Base-by-base conservation (phyloP, 2,113 vertebrate genomes). In the Narcine bancroftii region DNA sequence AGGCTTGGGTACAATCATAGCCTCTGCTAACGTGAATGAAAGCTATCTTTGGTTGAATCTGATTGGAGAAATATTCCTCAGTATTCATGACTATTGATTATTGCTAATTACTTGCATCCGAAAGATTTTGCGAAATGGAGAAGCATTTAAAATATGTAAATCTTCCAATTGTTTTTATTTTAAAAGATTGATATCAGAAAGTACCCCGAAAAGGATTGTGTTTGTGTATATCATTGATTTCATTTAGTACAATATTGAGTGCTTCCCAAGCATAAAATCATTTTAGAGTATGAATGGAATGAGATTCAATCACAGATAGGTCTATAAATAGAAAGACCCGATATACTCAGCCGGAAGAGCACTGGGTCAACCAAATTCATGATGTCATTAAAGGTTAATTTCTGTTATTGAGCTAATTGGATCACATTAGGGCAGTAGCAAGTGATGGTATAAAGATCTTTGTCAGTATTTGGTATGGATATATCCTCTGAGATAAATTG, bases 331-430 rank as follows among this genome's bases (percentile, higher is more conserved):
- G 81, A 85, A 36, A 56, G 33, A 85, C 19, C 66, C 66, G 5
- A 69, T 69, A 69, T 17, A 69, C 66, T 69, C 19, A 69, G 50
- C 81, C n/a, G 50, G 81, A 85, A 26, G 50, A 56, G 29, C 53
- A 60, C 77, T 60, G 81, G 26, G 81, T 33, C 81, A 85, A 60
- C 81, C 60, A n/a, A n/a, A 85, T 85, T 56, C 50, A 21, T 60
- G 50, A 60, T 85, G 50, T 85, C 81, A 85, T 3, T 85, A 85
- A 60, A 85, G 81, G 50, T 85, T 53, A 85, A 85, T 85, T 50
- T 33, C 47, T 56, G 47, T 36, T 85, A 85, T 85, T 85, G 81
- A 85, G 81, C 17, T 85, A 85, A 85, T 60, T 56, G 81, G 81
- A 85, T 85, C 50, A 85, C 26, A 53, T 81, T 81, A 53, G 77